Conservation (phyloP, 2,888 invertebrate species). For the Ophonus ardosiacus region DNA sequence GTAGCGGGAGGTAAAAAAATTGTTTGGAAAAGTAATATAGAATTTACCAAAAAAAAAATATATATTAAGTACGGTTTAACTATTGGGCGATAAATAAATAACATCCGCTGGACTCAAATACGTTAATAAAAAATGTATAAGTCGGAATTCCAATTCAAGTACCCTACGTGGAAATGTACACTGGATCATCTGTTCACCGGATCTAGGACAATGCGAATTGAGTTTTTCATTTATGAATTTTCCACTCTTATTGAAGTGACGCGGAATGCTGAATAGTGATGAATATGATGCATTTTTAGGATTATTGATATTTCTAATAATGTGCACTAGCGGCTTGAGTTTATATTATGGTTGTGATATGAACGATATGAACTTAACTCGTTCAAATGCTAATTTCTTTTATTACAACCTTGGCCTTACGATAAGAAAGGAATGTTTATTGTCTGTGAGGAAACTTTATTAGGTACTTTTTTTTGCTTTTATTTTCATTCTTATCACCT, state of each 20-base stretch:
- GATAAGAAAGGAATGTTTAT: constrained; percentile 19
- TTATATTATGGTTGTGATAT: not conserved
- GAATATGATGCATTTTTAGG: constrained; percentile 27
- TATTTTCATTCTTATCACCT: not conserved
- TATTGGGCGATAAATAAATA: too few relatives aligned
- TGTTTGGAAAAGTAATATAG: too few relatives aligned
- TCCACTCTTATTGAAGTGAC: constrained; percentile 12
- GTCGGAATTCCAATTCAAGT: not conserved
- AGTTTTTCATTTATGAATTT: constrained; percentile 32
- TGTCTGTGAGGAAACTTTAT: not conserved
- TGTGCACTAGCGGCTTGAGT: not conserved
- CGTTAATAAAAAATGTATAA: not conserved
- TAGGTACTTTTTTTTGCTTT: not conserved
- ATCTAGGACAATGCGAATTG: constrained; percentile 34
- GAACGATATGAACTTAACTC: not conserved
- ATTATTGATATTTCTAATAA: constrained; percentile 44
- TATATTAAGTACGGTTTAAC: too few relatives aligned
- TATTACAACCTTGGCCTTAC: constrained; percentile 28
- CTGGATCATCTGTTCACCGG: not conserved
- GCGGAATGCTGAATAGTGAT: constrained; percentile 23
- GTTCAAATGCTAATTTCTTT: constrained; percentile 25
- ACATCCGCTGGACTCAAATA: not conserved
- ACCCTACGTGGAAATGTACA: not conserved
- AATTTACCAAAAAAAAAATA: too few relatives aligned
- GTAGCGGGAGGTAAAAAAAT: too few relatives aligned